phyloP scores from a whole-genome alignment of 2,113 vertebrate species.

The Riparia riparia region DNA sequence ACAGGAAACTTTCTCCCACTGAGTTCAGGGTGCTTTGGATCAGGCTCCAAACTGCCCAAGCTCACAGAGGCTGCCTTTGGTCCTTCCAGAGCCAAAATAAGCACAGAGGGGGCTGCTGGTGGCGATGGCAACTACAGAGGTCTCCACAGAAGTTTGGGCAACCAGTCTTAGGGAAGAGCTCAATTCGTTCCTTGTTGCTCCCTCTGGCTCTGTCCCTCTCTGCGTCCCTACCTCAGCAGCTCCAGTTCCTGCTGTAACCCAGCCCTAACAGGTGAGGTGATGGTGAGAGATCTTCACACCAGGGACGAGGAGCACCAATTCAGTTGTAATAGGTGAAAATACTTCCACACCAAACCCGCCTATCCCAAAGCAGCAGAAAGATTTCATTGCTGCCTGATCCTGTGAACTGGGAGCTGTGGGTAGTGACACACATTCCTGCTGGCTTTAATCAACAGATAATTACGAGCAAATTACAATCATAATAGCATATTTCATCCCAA shows the following conservation, averaged over 20 bases:
- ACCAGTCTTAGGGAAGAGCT: background rate
- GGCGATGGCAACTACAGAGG: background rate
- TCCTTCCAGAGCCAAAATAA: background rate
- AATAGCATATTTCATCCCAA: conserved; percentile 37
- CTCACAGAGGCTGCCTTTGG: background rate
- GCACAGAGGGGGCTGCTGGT: background rate
- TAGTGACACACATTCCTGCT: conserved; percentile 35
- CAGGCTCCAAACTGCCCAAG: background rate
- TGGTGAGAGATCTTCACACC: background rate
- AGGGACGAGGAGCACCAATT: background rate
- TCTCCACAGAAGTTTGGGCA: background rate
- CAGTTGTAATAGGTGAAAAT: background rate
- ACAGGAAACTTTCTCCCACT: conserved; percentile 12
- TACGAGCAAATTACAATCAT: conserved; percentile 42
- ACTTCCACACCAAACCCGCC: background rate
- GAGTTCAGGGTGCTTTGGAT: background rate
- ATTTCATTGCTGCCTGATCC: background rate
- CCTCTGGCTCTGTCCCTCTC: background rate
- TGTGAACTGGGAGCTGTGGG: background rate
- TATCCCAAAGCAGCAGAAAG: background rate
- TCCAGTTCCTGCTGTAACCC: background rate
- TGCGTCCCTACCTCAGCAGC: background rate
- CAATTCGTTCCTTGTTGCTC: background rate
- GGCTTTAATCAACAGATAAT: conserved; percentile 57
- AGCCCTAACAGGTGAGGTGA: background rate